These are phyloP conservation scores for Chrosomus eos DNA, from an alignment of 2,797 vertebrate genomes.

Conservation along the genomic window DNA sequence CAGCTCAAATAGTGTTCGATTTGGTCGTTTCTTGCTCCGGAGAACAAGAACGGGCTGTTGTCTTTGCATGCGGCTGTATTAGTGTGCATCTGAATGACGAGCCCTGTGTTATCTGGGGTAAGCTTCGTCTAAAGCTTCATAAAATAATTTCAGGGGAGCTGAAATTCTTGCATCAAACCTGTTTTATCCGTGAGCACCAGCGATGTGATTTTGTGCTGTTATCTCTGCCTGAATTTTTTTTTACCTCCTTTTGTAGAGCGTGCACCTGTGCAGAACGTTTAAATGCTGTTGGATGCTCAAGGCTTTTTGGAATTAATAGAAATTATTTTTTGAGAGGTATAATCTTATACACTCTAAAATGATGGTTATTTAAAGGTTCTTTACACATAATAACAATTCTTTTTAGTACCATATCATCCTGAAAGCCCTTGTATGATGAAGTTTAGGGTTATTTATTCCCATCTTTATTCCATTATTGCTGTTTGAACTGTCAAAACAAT, in stretches of 20 bases:
- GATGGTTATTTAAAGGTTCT: neutral
- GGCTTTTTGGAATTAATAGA: slow-evolving; percentile 1
- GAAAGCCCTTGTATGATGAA: neutral
- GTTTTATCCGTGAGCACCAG: neutral
- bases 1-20: neutral
- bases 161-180: slow-evolving; percentile 39
- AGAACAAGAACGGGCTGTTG: neutral
- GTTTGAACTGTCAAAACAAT: neutral
- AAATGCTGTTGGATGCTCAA: neutral
- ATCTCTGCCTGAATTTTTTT: slow-evolving; percentile 19
- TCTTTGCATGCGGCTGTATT: neutral
- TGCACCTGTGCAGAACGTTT: slow-evolving; percentile 1
- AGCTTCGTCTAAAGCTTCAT: neutral
- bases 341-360: neutral
- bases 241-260: neutral
- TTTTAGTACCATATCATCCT: neutral
- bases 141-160: slow-evolving; percentile 29
- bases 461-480: neutral
- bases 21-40: neutral
- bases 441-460: neutral
- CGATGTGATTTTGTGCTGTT: slow-evolving; percentile 12
- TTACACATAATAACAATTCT: neutral
- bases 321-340: neutral
- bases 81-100: neutral
- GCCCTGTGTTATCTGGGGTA: neutral